Conservation (phyloP, 2,113 vertebrate genomes). For the Amia ocellicauda region DNA sequence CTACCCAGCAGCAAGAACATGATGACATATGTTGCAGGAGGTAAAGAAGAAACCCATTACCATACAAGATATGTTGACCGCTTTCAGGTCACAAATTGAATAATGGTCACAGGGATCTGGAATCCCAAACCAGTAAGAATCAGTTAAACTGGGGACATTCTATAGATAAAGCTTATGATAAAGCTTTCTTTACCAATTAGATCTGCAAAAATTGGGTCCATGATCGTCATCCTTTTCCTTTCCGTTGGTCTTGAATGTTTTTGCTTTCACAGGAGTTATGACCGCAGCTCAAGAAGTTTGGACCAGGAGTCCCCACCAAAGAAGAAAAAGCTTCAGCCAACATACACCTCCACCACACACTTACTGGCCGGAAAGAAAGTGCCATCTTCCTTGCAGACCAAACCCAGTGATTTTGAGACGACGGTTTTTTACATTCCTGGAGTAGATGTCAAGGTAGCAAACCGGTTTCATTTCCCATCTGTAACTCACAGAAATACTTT, state of each 20-base stretch:
- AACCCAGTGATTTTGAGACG: slow-evolving; percentile 87
- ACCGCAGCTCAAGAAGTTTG: slow-evolving; percentile 84
- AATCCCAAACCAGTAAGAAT: too few species aligned
- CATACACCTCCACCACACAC: slow-evolving; percentile 84
- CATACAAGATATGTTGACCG: too few species aligned
- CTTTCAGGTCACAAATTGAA: too few species aligned
- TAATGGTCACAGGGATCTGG: too few species aligned
- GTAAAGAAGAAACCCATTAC: slow-evolving; percentile 46
- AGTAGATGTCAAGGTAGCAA: slow-evolving; percentile 96
- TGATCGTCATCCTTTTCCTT: not conserved
- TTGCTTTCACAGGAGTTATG: slow-evolving; percentile 75
- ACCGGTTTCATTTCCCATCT: too few species aligned
- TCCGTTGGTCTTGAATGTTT: not conserved
- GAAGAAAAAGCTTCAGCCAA: slow-evolving; percentile 89
- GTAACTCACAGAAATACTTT: too few species aligned
- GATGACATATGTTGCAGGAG: slow-evolving; percentile 83
- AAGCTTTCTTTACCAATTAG: not conserved
- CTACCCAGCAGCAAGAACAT: slow-evolving; percentile 82
- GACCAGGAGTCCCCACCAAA: slow-evolving; percentile 97
- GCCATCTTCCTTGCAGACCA: slow-evolving; percentile 88
- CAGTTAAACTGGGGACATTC: too few species aligned
- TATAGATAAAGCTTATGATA: too few species aligned
- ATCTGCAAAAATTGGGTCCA: not conserved
- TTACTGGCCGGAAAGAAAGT: slow-evolving; percentile 88
- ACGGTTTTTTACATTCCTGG: slow-evolving; percentile 98